These are phyloP conservation scores for Nymphalis urticae DNA, from an alignment of 2,888 invertebrate genomes.

Conservation along the genomic window DNA sequence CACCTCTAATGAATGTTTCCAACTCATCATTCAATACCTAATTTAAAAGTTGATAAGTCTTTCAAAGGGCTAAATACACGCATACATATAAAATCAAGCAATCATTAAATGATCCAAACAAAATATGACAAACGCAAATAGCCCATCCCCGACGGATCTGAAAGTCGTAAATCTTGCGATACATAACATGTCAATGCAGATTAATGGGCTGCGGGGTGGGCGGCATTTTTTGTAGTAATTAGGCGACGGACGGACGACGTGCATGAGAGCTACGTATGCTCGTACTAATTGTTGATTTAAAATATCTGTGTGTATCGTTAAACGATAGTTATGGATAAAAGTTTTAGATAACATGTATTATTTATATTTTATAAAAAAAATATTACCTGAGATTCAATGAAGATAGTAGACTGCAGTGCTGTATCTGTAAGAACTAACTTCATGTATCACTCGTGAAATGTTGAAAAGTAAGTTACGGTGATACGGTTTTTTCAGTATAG, in stretches of 20 bases:
- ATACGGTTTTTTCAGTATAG: too few species aligned
- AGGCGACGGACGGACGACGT: conserved; percentile 42
- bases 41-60: background rate
- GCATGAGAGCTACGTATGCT: conserved; percentile 12
- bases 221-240: conserved; percentile 74
- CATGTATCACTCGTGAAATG: too few species aligned
- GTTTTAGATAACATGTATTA: too few species aligned
- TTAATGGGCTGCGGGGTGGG: conserved; percentile 72
- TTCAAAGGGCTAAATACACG: conserved; percentile 7
- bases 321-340: too few species aligned
- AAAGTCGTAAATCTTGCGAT: conserved; percentile 40
- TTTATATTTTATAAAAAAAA: too few species aligned
- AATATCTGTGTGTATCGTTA: background rate
- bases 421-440: too few species aligned
- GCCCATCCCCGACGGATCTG: conserved; percentile 26
- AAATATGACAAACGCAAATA: conserved; percentile 25
- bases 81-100: background rate
- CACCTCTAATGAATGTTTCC: too few species aligned
- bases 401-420: too few species aligned
- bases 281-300: conserved; percentile 10
- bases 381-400: too few species aligned
- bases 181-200: conserved; percentile 67
- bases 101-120: conserved; percentile 22
- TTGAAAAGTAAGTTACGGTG: too few species aligned
- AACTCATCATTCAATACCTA: background rate